Base-by-base conservation (phyloP, 2,888 invertebrate species). In the Apocheima hispidaria region DNA sequence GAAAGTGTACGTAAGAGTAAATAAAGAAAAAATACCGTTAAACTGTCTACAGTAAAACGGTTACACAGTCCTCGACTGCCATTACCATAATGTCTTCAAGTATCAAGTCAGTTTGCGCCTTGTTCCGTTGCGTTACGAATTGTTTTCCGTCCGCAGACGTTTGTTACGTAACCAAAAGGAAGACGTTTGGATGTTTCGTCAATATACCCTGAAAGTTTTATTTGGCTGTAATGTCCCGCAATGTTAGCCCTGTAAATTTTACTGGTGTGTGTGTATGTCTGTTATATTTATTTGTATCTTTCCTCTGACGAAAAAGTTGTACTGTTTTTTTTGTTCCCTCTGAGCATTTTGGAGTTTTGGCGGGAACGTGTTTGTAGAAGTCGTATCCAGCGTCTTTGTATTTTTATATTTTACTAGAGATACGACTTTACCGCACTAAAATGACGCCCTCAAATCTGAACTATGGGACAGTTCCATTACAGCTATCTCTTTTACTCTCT, bases 191-290 rank as follows among this genome's bases (percentile, higher is more conserved):
- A 53, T 48, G 53, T 60, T 53, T 43, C 60, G 60, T 53, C 60
- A 53, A 60, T 60, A 53, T 53, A 43, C 33, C 38, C 46, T 59
- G 59, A 59, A 60, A 53, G 53, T 60, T 60, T 60, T 60, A 60
- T 60, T 60, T 21, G 30, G 10, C 30, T 16, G 52, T 59, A 38
- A 59, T 53, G 53, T 33, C 40, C 23, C 36, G 33, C 38, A 23
- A 46, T 59, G 36, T 43, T 26, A n/a, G 0, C 1, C 12, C 12
- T 38, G 40, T 33, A 48, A 48, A 33, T n/a, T 21, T 48, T 38
- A 30, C 9, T 36, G 30, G 5, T 23, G 51, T 51, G 10, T 21
- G 57, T 50, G 21, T 46, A 51, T n/a, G n/a, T 35, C 4, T 35
- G 46, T 36, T 16, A 41, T 23, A 5, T 14, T 20, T 23, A 14